Evolutionary conservation across 2,113 vertebrate species (phyloP).

Genomic region (Choloepus hoffmanni): DNA sequence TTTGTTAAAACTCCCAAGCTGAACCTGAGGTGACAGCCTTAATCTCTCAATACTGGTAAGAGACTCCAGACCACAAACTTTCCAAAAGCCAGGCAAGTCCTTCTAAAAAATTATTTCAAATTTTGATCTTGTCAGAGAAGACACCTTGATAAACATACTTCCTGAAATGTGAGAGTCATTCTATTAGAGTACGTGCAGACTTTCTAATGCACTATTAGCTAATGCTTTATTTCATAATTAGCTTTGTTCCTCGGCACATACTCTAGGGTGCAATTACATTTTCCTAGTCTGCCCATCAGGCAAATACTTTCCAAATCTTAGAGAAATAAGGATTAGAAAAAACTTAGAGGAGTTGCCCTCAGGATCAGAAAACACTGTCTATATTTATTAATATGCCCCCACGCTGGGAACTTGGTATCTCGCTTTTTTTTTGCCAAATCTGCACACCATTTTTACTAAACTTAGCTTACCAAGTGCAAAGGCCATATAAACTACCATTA

Average conservation of each 20-base stretch:
- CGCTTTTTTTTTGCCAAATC: background rate
- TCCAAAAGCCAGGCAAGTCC: background rate
- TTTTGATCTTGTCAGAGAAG: background rate
- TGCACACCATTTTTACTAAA: background rate
- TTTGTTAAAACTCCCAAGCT: constrained; percentile 54
- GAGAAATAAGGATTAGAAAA: background rate
- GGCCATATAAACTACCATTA: background rate
- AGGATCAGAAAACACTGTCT: background rate
- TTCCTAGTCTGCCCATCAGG: background rate
- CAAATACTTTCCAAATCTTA: background rate
- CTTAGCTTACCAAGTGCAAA: background rate
- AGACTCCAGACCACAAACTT: constrained; percentile 14
- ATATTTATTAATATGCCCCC: background rate
- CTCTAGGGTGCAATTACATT: background rate
- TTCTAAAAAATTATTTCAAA: constrained; percentile 35
- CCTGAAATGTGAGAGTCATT: background rate
- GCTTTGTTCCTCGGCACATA: background rate
- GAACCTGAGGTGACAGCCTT: constrained; percentile 11
- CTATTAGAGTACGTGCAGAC: background rate
- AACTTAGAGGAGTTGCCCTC: background rate
- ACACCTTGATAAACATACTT: background rate
- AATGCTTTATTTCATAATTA: background rate
- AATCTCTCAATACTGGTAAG: background rate
- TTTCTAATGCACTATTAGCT: background rate
- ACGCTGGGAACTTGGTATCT: background rate